Evolutionary conservation across 2,113 vertebrate genomes (phyloP), one percentile per base, ranked within the genome.

Genomic region (Struthidea cinerea): DNA sequence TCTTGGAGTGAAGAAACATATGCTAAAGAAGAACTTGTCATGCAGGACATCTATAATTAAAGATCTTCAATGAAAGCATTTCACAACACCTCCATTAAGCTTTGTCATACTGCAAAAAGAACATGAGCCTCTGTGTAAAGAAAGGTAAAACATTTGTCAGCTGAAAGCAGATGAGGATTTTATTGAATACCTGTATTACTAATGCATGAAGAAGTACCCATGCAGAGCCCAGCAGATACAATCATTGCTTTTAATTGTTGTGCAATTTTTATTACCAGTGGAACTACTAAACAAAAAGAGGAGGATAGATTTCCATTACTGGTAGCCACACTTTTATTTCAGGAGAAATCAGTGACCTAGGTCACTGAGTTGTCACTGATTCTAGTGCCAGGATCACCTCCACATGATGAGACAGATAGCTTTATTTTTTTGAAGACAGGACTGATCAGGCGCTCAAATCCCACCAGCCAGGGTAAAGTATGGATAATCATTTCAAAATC

Each of bases 141-240:
- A 95, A 96, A 96, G 96, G 96, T 94, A 93, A 95, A 92, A 95
- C 96, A 91, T 64, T 95, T 93, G 96, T 95, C 90, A 86, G 84
- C 68, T 77, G 97, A 92, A 95, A 97, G 94, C 57, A 89, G 86
- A 96, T 52, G 92, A 97, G 87, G 87, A 83, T 91, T 95, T 95
- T 93, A 91, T 91, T 93, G 97, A 96, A 95, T 94, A 55, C 89
- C 59, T 71, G 46, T 80, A 90, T 97, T 96, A 97, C 91, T 96
- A 94, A 97, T 96, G 95, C 94, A 94, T 94, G 96, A 97, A 64
- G 86, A 85, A 53, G 76, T 91, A 93, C 68, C 92, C 73, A 91
- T 52, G 96, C 96, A 95, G 61, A 96, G 91, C 81, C 61, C 57
- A 77, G 77, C 71, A 91, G 93, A 90, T 55, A 86, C 73, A 84